These are phyloP conservation scores for Fregetta grallaria DNA, from an alignment of 2,113 vertebrate genomes.

Conservation along the genomic window DNA sequence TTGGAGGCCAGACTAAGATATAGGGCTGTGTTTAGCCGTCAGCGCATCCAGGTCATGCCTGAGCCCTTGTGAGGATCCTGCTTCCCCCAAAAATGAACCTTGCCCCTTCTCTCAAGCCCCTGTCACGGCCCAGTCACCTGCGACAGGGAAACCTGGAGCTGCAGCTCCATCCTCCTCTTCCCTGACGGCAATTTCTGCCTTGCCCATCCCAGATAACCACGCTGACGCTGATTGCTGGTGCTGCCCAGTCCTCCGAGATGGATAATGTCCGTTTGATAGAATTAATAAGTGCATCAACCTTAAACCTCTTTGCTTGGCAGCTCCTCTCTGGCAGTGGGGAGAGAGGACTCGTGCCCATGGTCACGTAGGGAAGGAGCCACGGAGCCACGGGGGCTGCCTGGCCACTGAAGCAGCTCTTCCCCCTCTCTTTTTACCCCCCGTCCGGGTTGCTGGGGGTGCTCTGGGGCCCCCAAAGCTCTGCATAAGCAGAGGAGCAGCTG, in stretches of 20 bases:
- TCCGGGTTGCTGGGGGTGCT: not conserved
- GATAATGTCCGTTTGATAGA: not conserved
- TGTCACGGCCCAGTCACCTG: rapidly evolving
- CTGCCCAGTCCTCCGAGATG: not conserved
- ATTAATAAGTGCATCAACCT: not conserved
- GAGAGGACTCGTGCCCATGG: not conserved
- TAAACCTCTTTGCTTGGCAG: not conserved
- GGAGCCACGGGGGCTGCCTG: not conserved
- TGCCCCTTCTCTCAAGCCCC: not conserved
- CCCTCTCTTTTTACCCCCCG: rapidly evolving
- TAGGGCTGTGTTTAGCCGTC: too few species aligned
- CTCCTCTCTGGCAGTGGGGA: not conserved
- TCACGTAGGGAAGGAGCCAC: not conserved
- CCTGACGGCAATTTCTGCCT: not conserved
- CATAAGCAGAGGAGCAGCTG: rapidly evolving
- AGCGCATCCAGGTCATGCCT: too few species aligned
- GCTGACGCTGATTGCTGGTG: rapidly evolving
- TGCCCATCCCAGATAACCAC: not conserved
- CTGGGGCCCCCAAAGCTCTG: not conserved
- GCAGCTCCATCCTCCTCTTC: not conserved
- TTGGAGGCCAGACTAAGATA: too few species aligned
- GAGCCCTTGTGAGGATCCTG: too few species aligned
- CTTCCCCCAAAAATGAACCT: not conserved
- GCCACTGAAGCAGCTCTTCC: not conserved
- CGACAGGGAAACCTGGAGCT: not conserved